Evolutionary conservation across 2,797 vertebrate genomes (phyloP).

Genomic region (Poecilia gillii): DNA sequence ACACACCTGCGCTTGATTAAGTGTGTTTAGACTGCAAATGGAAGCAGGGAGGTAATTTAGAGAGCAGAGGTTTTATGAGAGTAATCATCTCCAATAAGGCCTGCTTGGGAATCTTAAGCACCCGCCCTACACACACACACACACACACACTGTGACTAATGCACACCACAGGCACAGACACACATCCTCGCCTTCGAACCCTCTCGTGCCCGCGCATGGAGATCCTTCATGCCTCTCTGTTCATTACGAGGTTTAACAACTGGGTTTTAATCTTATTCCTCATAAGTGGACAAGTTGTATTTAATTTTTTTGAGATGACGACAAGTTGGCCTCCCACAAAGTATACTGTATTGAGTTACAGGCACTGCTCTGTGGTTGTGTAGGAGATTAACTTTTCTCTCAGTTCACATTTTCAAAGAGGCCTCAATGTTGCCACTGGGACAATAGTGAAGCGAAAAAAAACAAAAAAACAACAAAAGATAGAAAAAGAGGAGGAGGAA

Average conservation of each 20-base stretch:
- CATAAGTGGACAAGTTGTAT: conserved; percentile 75
- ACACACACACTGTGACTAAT: conserved; percentile 49
- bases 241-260: conserved; percentile 71
- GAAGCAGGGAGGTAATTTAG: conserved; percentile 73
- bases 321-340: conserved; percentile 73
- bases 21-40: conserved; percentile 77
- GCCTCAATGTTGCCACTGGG: conserved; percentile 41
- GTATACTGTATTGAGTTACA: conserved; percentile 68
- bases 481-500: conserved; percentile 17
- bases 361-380: conserved; percentile 64
- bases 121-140: conserved; percentile 61
- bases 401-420: conserved; percentile 71
- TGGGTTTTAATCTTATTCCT: conserved; percentile 76
- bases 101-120: conserved; percentile 71
- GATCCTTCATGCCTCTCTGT: conserved; percentile 54
- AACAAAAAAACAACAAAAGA: conserved; percentile 13
- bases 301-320: conserved; percentile 71
- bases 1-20: conserved; percentile 80
- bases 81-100: conserved; percentile 82
- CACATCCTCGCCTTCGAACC: conserved; percentile 48
- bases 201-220: conserved; percentile 25
- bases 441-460: conserved; percentile 19
- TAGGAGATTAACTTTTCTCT: conserved; percentile 70
- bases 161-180: conserved; percentile 48
- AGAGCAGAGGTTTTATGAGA: conserved; percentile 81